Conservation (phyloP, 2,797 vertebrate genomes). For the Xyrichtys novacula region DNA sequence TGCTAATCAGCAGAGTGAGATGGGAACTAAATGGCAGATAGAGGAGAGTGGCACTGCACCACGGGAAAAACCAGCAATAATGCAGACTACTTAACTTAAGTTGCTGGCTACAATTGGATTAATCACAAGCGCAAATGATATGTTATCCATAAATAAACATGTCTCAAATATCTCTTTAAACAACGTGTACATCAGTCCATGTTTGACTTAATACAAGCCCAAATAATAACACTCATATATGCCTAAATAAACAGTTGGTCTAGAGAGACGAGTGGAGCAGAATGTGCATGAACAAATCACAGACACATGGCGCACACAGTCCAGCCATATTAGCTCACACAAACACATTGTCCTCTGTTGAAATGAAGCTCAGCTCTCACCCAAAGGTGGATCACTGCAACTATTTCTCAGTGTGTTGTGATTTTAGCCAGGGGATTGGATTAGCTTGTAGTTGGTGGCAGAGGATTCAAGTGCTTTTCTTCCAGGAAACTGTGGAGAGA, state of each 20-base stretch:
- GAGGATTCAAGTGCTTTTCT: slow-evolving; percentile 36
- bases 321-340: slow-evolving; percentile 9
- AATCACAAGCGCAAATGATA: slow-evolving; percentile 2
- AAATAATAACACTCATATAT: too few species aligned
- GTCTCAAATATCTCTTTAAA: background rate
- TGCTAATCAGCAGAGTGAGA: slow-evolving; percentile 51
- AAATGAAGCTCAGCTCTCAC: slow-evolving; percentile 11
- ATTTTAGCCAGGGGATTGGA: slow-evolving; percentile 34
- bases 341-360: slow-evolving; percentile 13
- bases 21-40: slow-evolving; percentile 29
- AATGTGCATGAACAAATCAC: slow-evolving; percentile 13
- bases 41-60: slow-evolving; percentile 19
- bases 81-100: slow-evolving; percentile 22
- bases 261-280: too few species aligned
- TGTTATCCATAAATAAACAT: background rate
- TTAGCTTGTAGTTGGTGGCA: slow-evolving; percentile 22
- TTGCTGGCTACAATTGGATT: slow-evolving; percentile 32
- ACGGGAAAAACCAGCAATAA: slow-evolving; percentile 32
- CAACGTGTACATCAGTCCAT: background rate
- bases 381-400: slow-evolving; percentile 29
- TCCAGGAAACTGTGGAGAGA: slow-evolving; percentile 18
- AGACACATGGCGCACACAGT: slow-evolving; percentile 5
- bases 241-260: background rate
- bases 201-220: background rate
- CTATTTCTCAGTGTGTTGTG: slow-evolving; percentile 35